These are phyloP conservation scores for Oreohelix idahoensis DNA, from an alignment of 1,140 invertebrate genomes.

Conservation along the genomic window DNA sequence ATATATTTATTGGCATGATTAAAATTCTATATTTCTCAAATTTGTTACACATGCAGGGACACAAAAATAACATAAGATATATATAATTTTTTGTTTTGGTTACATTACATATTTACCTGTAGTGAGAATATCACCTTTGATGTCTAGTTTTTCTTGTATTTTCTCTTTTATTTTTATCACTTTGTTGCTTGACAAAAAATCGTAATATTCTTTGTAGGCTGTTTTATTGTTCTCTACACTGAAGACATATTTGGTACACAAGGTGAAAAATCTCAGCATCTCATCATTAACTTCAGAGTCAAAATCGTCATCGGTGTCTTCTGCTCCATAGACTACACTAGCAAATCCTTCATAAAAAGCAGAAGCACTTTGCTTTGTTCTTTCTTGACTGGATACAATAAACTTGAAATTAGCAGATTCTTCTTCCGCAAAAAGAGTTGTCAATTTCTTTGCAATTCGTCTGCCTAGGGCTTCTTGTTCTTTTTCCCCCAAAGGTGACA, in stretches of 20 bases:
- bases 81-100: no score
- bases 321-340: conserved; percentile 36
- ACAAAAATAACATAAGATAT: no score
- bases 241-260: conserved; percentile 68
- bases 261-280: conserved; percentile 61
- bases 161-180: conserved; percentile 78
- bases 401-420: conserved; percentile 52
- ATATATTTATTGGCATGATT: no score
- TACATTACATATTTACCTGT: no score
- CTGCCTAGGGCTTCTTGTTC: conserved; percentile 51
- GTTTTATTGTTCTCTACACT: conserved; percentile 84
- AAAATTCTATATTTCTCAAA: no score
- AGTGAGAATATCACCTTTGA: conserved; percentile 69
- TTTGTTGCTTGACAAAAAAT: conserved; percentile 78
- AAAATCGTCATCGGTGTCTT: conserved; percentile 43
- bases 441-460: conserved; percentile 50
- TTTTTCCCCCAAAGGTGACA: conserved; percentile 49
- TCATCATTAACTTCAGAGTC: conserved; percentile 56
- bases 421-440: conserved; percentile 51
- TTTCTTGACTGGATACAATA: conserved; percentile 52
- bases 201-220: conserved; percentile 78
- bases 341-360: conserved; percentile 60
- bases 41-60: no score
- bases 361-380: conserved; percentile 56
- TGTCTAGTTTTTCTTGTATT: conserved; percentile 78